A percentile compares a stretch with the other conserved stretches of the same genome.
These are phyloP conservation scores for Manis crassicaudata DNA, from an alignment of 2,797 vertebrate species.

Conservation along the genomic window DNA sequence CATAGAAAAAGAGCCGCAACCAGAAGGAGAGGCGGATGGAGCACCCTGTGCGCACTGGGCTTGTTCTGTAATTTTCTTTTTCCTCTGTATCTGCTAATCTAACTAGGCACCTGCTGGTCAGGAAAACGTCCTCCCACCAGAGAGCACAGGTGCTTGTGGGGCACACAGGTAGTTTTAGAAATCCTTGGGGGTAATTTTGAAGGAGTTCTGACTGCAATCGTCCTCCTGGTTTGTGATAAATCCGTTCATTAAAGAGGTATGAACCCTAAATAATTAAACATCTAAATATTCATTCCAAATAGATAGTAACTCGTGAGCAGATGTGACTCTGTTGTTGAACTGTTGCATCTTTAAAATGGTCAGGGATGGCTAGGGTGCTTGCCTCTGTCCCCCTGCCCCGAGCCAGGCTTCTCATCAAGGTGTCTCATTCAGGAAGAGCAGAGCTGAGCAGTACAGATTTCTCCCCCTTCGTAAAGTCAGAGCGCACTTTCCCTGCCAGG, in stretches of 20 bases:
- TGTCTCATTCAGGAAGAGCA: accelerated
- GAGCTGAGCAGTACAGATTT: accelerated
- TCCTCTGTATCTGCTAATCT: accelerated
- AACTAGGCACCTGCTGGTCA: accelerated
- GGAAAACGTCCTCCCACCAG: accelerated
- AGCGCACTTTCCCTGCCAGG: accelerated
- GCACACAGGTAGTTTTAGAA: accelerated
- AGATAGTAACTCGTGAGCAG: accelerated
- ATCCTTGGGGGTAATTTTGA: not conserved
- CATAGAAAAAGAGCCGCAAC: not conserved
- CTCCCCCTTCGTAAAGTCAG: accelerated
- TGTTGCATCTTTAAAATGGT: not conserved
- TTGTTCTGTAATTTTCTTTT: not conserved
- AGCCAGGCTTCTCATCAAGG: not conserved
- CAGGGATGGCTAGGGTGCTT: accelerated
- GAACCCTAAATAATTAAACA: not conserved
- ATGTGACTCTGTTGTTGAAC: not conserved
- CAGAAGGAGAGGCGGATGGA: accelerated
- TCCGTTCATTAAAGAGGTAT: not conserved
- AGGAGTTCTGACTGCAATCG: accelerated
- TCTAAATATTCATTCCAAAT: not conserved
- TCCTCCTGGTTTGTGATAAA: not conserved
- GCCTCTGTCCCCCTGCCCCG: too few relatives aligned
- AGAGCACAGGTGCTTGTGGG: accelerated
- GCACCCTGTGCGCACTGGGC: accelerated